Evolutionary conservation across 2,888 invertebrate genomes (phyloP), one percentile per base, ranked within the genome.

Genomic region (Synergus gifuensis): DNA sequence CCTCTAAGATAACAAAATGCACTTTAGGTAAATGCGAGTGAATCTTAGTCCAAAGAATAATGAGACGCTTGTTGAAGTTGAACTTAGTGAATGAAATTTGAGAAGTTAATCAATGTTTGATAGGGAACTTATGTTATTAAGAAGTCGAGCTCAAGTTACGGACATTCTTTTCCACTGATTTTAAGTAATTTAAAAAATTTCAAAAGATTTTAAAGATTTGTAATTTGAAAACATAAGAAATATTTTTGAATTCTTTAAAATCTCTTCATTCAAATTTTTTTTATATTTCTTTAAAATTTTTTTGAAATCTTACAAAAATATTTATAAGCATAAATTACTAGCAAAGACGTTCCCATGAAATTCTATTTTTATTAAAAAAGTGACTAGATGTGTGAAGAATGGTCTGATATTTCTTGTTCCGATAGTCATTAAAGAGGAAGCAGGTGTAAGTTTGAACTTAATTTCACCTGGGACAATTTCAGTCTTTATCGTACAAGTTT

Each of bases 31-130:
- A 4, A 44, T 44, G 42, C 12, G 2, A 46, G 11, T 44, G 14
- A 46, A 44, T 46, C 12, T 42, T 66, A 2, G 4, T 66, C n/a
- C 12, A 67, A 11, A 1, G 12, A 18, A 67, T 67, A 67, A 46
- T 16, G 46, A 69, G 69, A 40, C 14, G 18, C 46, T 69, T 36
- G 16, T 69, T 16, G 22, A 18, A 46, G 22, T 12, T 67, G 18
- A 18, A 44, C 12, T 67, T 22, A 16, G 22, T 28, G 44, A 67
- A 67, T 46, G 46, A 46, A 69, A 22, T 69, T 69, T 49, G 69
- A 46, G 28, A 46, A 54, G 49, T 14, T 69, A 49, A 69, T 69
- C 49, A 69, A 49, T 69, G 46, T 49, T 69, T 49, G 46, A 69
- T 69, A 22, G 49, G 69, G 28, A n/a, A 69, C 49, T 54, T 54